Evolutionary conservation across 1,140 invertebrate species (phyloP).

Genomic region (Rhagoletis zephyria): DNA sequence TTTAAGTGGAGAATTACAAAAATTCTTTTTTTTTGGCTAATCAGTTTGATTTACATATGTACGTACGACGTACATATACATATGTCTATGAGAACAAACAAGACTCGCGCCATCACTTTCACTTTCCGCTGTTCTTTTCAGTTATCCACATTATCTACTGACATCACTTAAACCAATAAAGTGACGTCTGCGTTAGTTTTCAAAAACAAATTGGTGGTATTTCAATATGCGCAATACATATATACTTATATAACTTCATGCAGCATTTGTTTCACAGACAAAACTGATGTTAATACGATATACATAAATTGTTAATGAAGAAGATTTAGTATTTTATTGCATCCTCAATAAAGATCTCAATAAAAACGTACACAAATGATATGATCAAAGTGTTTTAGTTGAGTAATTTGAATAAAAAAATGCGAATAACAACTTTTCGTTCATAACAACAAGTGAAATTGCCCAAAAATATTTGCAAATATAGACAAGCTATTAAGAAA

Average conservation of each 20-base stretch:
- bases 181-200: neutral
- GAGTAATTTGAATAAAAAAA: too few relatives aligned
- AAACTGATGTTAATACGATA: too few relatives aligned
- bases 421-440: neutral
- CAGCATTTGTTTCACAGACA: neutral
- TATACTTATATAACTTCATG: neutral
- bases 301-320: neutral
- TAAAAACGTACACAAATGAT: neutral
- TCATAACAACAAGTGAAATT: too few relatives aligned
- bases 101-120: neutral
- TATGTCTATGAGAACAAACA: neutral
- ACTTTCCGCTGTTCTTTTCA: neutral
- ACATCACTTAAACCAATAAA: constrained; percentile 22
- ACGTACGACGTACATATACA: neutral
- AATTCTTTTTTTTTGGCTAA: too few relatives aligned
- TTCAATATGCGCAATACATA: neutral
- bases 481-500: too few relatives aligned
- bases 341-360: constrained; percentile 9
- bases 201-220: neutral
- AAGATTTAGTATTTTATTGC: neutral
- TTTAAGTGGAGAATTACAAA: too few relatives aligned
- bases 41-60: neutral
- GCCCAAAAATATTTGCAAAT: too few relatives aligned
- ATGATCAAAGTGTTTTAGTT: too few relatives aligned
- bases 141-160: neutral